Evolutionary conservation across 2,797 vertebrate genomes (phyloP), one percentile per base, ranked within the genome.

Genomic region (Artibeus lituratus): DNA sequence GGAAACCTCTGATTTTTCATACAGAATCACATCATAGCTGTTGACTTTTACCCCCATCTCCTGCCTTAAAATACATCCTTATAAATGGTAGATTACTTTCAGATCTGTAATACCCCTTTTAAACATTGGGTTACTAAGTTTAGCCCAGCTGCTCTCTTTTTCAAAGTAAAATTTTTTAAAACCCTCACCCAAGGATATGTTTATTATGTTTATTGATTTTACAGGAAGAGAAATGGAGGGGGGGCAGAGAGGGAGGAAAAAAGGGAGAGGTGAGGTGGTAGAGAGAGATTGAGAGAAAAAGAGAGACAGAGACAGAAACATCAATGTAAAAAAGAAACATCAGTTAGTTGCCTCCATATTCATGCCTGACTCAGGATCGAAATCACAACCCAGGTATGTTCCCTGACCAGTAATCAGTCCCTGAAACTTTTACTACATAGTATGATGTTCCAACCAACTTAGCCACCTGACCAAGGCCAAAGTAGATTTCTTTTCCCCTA

Each of bases 1-100:
- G 29, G 95, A 95, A 98, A 94, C 65, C 87, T 96, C 90, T 96
- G 93, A 87, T 97, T 98, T 98, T 98, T 97, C 85, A 83, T 96
- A 76, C 51, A 39, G 96, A 97, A 94, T 89, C 92, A 87, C 26
- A 59, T 97, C 94, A 83, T 90, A 94, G 94, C 73, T 91, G n/a
- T 90, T 97, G 72, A 94, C 83, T 97, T 95, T 44, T 51, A 96
- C 85, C 73, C 67, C 85, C 82, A 51, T 94, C 93, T 97, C 69
- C 11, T 92, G 83, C 44, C 87, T 91, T 87, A 96, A 97, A 95
- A 96, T 96, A 78, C 0, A 89, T 92, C 87, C 6, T 55, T 95
- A 69, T 73, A 87, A 97, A 92, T 35, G 95, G 76, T 51, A 94
- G 77, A 95, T 96, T 96, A 93, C 88, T 96, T 94, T 96, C 73